Conservation (phyloP, 2,888 invertebrate genomes). For the Melinaea menophilus region DNA sequence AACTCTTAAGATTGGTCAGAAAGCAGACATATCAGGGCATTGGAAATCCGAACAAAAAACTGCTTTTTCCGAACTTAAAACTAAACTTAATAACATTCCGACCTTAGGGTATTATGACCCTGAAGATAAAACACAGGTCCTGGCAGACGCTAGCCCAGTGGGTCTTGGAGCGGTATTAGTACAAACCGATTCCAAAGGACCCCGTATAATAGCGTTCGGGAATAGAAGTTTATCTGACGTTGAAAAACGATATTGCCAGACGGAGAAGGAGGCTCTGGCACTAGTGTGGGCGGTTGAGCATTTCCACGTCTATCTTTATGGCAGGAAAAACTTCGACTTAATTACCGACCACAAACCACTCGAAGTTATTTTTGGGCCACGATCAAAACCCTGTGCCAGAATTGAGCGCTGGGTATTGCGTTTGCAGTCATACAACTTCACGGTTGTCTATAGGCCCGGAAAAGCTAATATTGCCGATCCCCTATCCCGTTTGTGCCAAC, state of each 20-base stretch:
- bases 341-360: slow-evolving; percentile 45
- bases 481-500: slow-evolving; percentile 15
- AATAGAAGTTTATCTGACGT: slow-evolving; percentile 33
- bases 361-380: slow-evolving; percentile 34
- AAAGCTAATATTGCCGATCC: slow-evolving; percentile 38
- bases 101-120: no score
- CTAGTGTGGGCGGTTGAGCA: slow-evolving; percentile 37
- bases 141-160: no score
- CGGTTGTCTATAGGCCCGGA: slow-evolving; percentile 31
- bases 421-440: slow-evolving; percentile 31
- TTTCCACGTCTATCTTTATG: slow-evolving; percentile 31
- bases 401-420: slow-evolving; percentile 36
- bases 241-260: slow-evolving; percentile 37
- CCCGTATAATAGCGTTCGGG: slow-evolving; percentile 34
- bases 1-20: slow-evolving; percentile 13
- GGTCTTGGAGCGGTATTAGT: no score
- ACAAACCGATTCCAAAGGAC: no score
- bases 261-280: slow-evolving; percentile 39
- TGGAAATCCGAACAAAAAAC: no score
- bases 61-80: no score
- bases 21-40: slow-evolving; percentile 25
- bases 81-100: no score
- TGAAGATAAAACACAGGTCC: no score
- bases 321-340: slow-evolving; percentile 35
- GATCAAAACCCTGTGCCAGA: slow-evolving; percentile 44